Percentiles rank a stretch among this genome's conserved stretches.
phyloP scores from a whole-genome alignment of 1,140 invertebrate species.

The Eueides isabella region DNA sequence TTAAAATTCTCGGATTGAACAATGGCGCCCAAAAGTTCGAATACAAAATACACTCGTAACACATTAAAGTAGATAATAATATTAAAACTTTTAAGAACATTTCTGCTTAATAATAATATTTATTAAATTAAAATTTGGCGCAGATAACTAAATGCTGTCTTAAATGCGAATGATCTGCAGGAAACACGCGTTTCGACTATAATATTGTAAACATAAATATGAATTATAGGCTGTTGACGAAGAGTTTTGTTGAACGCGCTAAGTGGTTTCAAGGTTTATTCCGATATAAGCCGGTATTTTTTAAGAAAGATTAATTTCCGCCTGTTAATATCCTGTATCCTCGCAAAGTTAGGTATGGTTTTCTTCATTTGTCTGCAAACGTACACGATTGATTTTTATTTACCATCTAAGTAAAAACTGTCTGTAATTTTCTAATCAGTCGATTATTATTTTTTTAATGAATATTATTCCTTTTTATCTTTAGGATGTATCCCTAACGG shows the following conservation, averaged over 20 bases:
- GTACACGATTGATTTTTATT: too few relatives aligned
- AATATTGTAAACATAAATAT: constrained; percentile 31
- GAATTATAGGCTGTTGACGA: constrained; percentile 22
- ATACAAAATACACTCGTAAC: constrained; percentile 56
- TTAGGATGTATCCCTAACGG: too few relatives aligned
- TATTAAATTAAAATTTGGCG: too few relatives aligned
- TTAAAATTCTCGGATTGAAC: constrained; percentile 65
- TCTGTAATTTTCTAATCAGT: too few relatives aligned
- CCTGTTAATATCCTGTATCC: neutral
- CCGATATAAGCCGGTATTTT: constrained; percentile 15
- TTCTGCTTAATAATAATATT: constrained; percentile 22
- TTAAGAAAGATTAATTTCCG: constrained; percentile 18
- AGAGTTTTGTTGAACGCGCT: constrained; percentile 36
- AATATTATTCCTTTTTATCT: too few relatives aligned
- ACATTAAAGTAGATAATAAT: constrained; percentile 46
- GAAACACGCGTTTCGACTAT: constrained; percentile 32
- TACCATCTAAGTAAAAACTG: too few relatives aligned
- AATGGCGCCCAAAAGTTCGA: constrained; percentile 77
- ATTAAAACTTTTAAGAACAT: constrained; percentile 50
- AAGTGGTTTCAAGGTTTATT: constrained; percentile 38
- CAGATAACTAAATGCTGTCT: constrained; percentile 1
- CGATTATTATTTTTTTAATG: too few relatives aligned
- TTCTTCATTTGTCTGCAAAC: too few relatives aligned
- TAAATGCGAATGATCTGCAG: constrained; percentile 40
- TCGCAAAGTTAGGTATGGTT: neutral